Conservation (phyloP, 2,797 vertebrate species). For the Sarcophilus harrisii region DNA sequence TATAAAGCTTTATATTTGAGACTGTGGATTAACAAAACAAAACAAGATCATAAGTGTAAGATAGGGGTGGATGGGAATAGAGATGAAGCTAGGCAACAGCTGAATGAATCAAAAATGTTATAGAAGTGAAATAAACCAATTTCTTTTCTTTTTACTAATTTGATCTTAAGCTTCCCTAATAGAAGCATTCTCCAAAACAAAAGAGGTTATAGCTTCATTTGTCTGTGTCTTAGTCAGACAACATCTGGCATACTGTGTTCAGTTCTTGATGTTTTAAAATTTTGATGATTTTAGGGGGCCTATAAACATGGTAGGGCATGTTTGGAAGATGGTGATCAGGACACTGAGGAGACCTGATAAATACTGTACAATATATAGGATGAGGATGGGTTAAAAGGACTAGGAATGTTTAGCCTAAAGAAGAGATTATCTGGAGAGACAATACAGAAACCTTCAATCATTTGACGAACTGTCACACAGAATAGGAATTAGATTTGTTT, state of each 20-base stretch:
- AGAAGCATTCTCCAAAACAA: background rate
- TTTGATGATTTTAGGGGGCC: background rate
- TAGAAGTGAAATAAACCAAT: background rate
- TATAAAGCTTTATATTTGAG: background rate
- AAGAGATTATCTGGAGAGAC: background rate
- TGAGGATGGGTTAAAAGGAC: background rate
- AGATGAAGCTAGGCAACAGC: background rate
- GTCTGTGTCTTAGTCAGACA: background rate
- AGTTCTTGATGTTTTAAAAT: background rate
- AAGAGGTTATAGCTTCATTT: background rate
- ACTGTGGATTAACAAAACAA: background rate
- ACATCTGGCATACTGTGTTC: background rate
- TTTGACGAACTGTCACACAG: background rate
- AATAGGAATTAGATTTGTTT: background rate
- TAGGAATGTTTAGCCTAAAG: background rate
- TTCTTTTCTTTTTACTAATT: background rate
- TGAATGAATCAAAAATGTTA: background rate
- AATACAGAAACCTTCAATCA: background rate
- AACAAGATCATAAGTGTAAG: background rate
- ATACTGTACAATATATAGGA: background rate
- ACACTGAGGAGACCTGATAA: background rate
- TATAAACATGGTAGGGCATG: background rate
- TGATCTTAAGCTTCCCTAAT: background rate
- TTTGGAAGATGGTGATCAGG: background rate
- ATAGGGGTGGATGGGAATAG: background rate